phyloP scores from a whole-genome alignment of 2,888 invertebrate species.

The Cyaniris semiargus region DNA sequence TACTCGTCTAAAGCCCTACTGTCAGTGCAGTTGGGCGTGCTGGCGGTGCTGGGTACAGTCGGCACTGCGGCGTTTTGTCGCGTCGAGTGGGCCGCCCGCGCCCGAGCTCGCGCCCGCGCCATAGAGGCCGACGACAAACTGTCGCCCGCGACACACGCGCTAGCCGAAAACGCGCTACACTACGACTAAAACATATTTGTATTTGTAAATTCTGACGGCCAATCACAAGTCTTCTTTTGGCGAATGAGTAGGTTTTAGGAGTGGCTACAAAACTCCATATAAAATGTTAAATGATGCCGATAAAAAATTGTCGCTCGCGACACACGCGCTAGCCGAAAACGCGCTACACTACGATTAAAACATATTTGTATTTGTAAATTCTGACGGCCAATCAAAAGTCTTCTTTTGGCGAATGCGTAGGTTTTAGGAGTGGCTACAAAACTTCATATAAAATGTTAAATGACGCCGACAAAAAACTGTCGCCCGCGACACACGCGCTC shows the following conservation, averaged over 20 bases:
- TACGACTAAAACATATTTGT: constrained; percentile 54
- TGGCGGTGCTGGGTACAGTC: constrained; percentile 84
- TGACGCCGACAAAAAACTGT: background rate
- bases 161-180: constrained; percentile 66
- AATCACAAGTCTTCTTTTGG: background rate
- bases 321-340: constrained; percentile 56
- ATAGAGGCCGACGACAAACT: constrained; percentile 59
- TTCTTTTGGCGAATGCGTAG: background rate
- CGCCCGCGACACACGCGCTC: constrained; percentile 40
- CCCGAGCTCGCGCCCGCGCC: constrained; percentile 58
- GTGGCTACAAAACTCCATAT: background rate
- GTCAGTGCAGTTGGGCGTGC: constrained; percentile 86
- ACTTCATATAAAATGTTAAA: no score
- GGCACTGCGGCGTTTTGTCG: constrained; percentile 89
- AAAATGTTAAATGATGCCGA: no score
- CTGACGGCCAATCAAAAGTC: background rate
- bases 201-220: no score
- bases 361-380: no score
- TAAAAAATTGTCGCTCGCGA: no score
- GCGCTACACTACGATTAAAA: constrained; percentile 65
- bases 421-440: background rate
- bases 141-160: constrained; percentile 58
- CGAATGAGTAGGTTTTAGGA: background rate
- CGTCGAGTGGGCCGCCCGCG: constrained; percentile 83
- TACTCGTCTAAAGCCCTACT: constrained; percentile 88